Evolutionary conservation across 1,140 invertebrate genomes (phyloP).

Genomic region (Macrosteles quadrilineatus): DNA sequence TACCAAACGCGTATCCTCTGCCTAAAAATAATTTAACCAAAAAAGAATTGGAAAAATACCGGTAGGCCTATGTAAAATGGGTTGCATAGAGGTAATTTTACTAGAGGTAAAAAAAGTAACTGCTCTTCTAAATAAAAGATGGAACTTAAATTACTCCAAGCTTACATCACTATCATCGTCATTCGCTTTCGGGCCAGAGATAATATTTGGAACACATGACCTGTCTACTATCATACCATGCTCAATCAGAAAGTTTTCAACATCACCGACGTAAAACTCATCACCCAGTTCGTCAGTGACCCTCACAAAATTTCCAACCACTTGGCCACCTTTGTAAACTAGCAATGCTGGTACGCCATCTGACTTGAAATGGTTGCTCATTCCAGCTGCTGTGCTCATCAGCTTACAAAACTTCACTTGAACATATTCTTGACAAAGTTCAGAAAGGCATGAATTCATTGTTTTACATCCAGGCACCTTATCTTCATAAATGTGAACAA

Average conservation of each 20-base stretch:
- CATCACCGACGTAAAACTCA: slow-evolving; percentile 88
- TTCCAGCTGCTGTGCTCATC: slow-evolving; percentile 60
- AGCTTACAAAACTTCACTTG: slow-evolving; percentile 91
- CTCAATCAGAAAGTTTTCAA: slow-evolving; percentile 88
- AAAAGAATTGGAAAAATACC: too few species aligned
- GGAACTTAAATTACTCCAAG: too few species aligned
- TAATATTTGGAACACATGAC: slow-evolving; percentile 51
- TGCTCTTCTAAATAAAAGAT: too few species aligned
- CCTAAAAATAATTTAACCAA: too few species aligned
- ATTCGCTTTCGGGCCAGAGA: slow-evolving; percentile 39
- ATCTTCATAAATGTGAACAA: slow-evolving; percentile 89
- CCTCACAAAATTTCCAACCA: slow-evolving; percentile 92
- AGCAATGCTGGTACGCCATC: slow-evolving; percentile 90
- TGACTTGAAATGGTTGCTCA: slow-evolving; percentile 64
- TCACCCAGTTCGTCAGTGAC: slow-evolving; percentile 84
- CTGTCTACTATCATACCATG: slow-evolving; percentile 76
- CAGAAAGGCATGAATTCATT: slow-evolving; percentile 83
- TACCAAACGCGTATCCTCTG: too few species aligned
- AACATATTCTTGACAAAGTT: slow-evolving; percentile 79
- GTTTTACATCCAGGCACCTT: slow-evolving; percentile 71
- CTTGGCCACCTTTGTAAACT: slow-evolving; percentile 85
- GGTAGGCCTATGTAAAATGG: too few species aligned
- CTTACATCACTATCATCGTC: slow-evolving; percentile 33
- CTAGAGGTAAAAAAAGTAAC: too few species aligned
- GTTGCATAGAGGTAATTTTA: too few species aligned